Conservation (phyloP, 2,113 vertebrate genomes). For the Eptesicus fuscus region DNA sequence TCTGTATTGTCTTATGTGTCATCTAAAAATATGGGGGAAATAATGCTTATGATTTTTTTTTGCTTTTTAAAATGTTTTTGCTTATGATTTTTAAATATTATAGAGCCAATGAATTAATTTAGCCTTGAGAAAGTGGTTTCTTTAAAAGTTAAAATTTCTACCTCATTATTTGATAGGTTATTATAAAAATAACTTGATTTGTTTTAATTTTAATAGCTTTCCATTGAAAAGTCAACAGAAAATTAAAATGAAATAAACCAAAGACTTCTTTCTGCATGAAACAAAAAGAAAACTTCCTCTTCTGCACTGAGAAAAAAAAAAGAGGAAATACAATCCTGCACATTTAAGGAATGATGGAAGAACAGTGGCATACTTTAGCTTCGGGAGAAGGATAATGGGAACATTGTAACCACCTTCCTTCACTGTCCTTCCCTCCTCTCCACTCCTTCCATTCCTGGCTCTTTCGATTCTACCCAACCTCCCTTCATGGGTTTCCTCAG, state of each 20-base stretch:
- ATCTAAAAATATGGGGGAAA: neutral
- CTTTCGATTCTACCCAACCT: neutral
- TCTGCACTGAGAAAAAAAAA: neutral
- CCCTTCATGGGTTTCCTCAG: neutral
- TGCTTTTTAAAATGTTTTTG: too few species aligned
- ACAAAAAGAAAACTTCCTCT: neutral
- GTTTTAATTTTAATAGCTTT: neutral
- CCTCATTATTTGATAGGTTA: neutral
- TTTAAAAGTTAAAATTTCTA: constrained; percentile 1
- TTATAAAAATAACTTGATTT: neutral
- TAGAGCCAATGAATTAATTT: neutral
- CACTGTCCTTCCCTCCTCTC: neutral
- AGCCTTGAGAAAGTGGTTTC: neutral
- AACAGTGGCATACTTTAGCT: neutral
- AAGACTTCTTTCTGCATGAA: neutral
- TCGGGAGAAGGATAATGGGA: neutral
- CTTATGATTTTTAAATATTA: neutral
- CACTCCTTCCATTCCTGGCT: neutral
- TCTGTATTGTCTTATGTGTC: neutral
- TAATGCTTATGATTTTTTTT: neutral
- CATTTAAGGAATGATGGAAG: neutral
- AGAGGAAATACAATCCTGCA: neutral
- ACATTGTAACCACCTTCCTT: neutral
- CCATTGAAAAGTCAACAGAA: neutral
- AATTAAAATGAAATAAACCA: constrained; percentile 8